Evolutionary conservation across 2,888 invertebrate genomes (phyloP).

Genomic region (Escarpia spicata): DNA sequence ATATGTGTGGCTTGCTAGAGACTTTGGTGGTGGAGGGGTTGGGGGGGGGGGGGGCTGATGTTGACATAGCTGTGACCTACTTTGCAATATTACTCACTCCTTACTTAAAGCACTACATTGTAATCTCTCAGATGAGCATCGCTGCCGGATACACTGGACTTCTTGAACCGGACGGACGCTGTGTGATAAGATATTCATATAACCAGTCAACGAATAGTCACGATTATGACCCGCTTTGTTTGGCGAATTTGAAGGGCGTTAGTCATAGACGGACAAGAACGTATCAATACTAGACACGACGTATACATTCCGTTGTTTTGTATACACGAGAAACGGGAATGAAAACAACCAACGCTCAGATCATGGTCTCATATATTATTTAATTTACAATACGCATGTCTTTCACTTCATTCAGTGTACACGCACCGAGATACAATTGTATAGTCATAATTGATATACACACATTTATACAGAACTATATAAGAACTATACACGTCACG

Average conservation of each 20-base stretch:
- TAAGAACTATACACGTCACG: neutral
- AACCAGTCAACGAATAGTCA: neutral
- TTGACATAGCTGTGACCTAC: too few relatives aligned
- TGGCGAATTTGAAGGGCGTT: neutral
- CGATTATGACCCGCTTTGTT: neutral
- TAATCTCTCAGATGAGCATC: neutral
- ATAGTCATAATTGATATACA: neutral
- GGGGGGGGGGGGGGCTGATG: neutral
- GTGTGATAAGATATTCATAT: neutral
- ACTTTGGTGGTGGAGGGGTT: neutral
- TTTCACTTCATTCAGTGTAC: slow-evolving; percentile 13
- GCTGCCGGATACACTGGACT: neutral
- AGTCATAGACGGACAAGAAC: neutral
- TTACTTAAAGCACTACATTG: neutral
- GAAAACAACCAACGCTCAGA: neutral
- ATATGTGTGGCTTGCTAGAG: too few relatives aligned
- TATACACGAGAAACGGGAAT: neutral
- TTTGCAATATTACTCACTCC: neutral
- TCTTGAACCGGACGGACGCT: neutral
- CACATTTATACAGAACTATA: neutral
- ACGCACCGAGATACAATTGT: neutral
- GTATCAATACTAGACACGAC: neutral
- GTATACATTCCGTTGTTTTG: too few relatives aligned
- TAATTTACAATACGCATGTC: neutral
- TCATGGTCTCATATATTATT: slow-evolving; percentile 3